Evolutionary conservation across 2,888 invertebrate genomes (phyloP).

Genomic region (Drosophila leonis): DNA sequence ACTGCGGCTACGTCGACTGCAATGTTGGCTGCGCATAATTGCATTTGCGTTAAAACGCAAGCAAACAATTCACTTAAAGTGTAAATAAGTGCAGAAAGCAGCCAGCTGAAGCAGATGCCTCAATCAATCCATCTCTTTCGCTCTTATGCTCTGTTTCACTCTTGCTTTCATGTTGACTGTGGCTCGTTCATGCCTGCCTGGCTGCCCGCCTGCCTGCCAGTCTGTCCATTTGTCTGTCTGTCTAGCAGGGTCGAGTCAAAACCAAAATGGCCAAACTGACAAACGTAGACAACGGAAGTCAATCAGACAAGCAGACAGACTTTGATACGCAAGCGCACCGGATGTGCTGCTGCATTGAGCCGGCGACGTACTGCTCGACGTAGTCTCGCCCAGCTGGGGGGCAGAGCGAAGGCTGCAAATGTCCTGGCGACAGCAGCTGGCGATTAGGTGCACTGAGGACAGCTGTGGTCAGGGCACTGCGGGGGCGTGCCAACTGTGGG

Average conservation of each 20-base stretch:
- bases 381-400: background rate
- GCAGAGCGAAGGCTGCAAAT: slow-evolving; percentile 14
- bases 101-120: slow-evolving; percentile 46
- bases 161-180: slow-evolving; percentile 8
- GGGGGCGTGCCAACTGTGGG: background rate
- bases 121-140: slow-evolving; percentile 23
- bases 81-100: slow-evolving; percentile 70
- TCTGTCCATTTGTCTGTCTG: slow-evolving; percentile 6
- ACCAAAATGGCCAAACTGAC: slow-evolving; percentile 79
- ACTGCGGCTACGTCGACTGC: slow-evolving; percentile 27
- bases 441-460: slow-evolving; percentile 60
- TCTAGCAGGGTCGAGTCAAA: slow-evolving; percentile 55
- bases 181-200: background rate
- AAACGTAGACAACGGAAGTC: slow-evolving; percentile 80
- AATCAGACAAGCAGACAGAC: slow-evolving; percentile 76
- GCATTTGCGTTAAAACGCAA: slow-evolving; percentile 81
- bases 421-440: slow-evolving; percentile 58
- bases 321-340: slow-evolving; percentile 77
- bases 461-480: background rate
- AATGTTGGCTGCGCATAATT: slow-evolving; percentile 70
- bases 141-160: slow-evolving; percentile 5
- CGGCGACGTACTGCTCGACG: slow-evolving; percentile 35
- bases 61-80: slow-evolving; percentile 81
- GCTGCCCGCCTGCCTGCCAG: background rate
- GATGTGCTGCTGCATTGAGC: slow-evolving; percentile 73